Percentiles rank a stretch among this genome's conserved stretches.
Evolutionary conservation across 2,888 invertebrate genomes (phyloP).

Genomic region (Sacculina carcini): DNA sequence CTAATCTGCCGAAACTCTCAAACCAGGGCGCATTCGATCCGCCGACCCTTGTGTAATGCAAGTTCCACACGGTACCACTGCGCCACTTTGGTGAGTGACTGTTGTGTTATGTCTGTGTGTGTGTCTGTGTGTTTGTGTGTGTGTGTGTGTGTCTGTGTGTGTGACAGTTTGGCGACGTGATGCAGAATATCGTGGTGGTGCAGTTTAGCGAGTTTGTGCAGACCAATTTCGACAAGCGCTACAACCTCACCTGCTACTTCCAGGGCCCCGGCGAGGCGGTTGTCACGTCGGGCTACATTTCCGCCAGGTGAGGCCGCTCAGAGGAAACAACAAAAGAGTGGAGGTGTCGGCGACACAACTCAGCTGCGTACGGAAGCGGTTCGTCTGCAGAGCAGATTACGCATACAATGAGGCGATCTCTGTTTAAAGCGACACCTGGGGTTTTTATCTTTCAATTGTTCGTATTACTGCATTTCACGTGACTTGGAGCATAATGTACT

Average conservation of each 20-base stretch:
- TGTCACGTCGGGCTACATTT: slow-evolving; percentile 73
- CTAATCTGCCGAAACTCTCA: too few species aligned
- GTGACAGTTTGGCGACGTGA: slow-evolving; percentile 60
- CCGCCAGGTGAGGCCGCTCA: slow-evolving; percentile 42
- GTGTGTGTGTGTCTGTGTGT: slow-evolving; percentile 4
- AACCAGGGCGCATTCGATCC: neutral
- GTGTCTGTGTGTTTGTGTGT: neutral
- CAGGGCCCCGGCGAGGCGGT: slow-evolving; percentile 76
- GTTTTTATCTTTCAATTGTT: too few species aligned
- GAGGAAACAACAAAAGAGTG: too few species aligned
- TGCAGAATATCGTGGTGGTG: slow-evolving; percentile 79
- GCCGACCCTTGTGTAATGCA: neutral
- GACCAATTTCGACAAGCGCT: slow-evolving; percentile 64
- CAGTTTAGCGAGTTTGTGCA: slow-evolving; percentile 82
- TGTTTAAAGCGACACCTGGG: too few species aligned
- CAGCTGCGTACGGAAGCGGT: too few species aligned
- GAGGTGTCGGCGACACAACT: too few species aligned
- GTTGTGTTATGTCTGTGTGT: neutral
- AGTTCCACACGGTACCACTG: neutral
- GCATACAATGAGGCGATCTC: too few species aligned
- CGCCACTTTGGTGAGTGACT: neutral
- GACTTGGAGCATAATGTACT: too few species aligned
- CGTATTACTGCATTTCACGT: too few species aligned
- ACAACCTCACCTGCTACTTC: slow-evolving; percentile 74
- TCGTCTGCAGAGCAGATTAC: too few species aligned